Base-by-base conservation (phyloP, 2,888 invertebrate genomes). In the Cremastinae sp. region DNA sequence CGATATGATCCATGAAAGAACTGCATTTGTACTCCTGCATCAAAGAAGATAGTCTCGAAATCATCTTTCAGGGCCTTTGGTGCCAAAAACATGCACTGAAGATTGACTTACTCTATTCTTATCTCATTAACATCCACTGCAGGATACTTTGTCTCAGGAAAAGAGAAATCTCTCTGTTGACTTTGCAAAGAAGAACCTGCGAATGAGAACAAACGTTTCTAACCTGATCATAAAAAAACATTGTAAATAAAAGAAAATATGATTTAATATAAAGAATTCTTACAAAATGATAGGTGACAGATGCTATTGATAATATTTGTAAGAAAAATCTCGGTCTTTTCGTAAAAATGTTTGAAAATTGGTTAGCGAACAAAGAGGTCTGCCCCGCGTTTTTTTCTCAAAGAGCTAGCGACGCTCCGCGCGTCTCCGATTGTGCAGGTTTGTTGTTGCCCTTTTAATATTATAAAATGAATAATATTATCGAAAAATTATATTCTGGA, bases 401-500 rank as follows among this genome's bases (percentile, higher is more conserved):
- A 28, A 28, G 1, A 45, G 12, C 12, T 12, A 45, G 12, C 14
- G 45, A 45, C 12, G 14, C 12, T 45, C 12, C 12, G 12, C 45
- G 12, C n/a, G 14, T 45, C 12, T 12, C 1, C 12, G 14, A 45
- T 45, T 1, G 12, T 12, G 12, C 14, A 12, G 0, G 4, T 12
- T 12, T 5, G 4, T 4, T 14, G 12, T 12, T 0, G 28, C 9
- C 9, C 1, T n/a, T 22, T 22, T 5, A 43, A 16, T 49, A 37
- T 49, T 12, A 45, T 41, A 10, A 12, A 22, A 53, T 22, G 12
- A 66, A 55, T 55, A 16, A 43, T 28, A 55, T 61, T 14, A 45
- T 61, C 45, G 4, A 16, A 55, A 39, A n/a, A 16, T 35, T 22
- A n/a, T 8, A 35, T 47, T 20, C 41, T 18, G 18, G 53, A 12